phyloP scores from a whole-genome alignment of 35 echinoderm and acorn worm species.

The Amphiura filiformis region DNA sequence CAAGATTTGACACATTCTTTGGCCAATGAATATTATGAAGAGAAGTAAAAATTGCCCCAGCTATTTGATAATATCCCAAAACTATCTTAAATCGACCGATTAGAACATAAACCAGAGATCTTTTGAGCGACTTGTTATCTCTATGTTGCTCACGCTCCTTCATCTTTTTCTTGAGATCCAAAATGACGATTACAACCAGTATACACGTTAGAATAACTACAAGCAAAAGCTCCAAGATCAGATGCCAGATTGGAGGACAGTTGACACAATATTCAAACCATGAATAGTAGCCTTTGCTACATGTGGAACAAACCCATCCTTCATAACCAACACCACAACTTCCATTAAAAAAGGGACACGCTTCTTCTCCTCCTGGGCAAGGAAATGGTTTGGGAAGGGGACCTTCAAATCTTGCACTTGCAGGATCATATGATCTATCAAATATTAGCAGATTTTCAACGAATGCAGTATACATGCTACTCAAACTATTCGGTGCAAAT shows the following conservation, averaged over 20 bases:
- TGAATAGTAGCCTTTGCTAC: conserved; percentile 5
- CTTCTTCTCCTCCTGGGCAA: background rate
- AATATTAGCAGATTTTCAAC: background rate
- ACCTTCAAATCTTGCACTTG: background rate
- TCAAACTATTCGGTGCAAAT: no score
- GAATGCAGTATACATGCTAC: background rate
- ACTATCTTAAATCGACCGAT: conserved; percentile 29
- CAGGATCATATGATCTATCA: background rate
- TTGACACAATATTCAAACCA: conserved; percentile 7
- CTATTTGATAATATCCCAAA: conserved; percentile 25
- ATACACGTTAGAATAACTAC: background rate
- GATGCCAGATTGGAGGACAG: conserved; percentile 7
- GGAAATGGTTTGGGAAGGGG: background rate
- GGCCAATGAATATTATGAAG: conserved; percentile 37
- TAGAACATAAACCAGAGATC: background rate
- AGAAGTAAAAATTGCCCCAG: conserved; percentile 34
- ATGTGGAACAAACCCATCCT: conserved; percentile 38
- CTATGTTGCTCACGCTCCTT: no score
- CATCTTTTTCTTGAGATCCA: conserved; percentile 9
- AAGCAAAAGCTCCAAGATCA: background rate
- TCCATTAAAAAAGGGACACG: background rate
- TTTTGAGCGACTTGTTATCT: background rate
- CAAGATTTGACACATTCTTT: background rate
- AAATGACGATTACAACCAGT: background rate
- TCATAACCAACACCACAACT: conserved; percentile 24